Evolutionary conservation across 2,888 invertebrate genomes (phyloP).

Genomic region (Drosophila borealis): DNA sequence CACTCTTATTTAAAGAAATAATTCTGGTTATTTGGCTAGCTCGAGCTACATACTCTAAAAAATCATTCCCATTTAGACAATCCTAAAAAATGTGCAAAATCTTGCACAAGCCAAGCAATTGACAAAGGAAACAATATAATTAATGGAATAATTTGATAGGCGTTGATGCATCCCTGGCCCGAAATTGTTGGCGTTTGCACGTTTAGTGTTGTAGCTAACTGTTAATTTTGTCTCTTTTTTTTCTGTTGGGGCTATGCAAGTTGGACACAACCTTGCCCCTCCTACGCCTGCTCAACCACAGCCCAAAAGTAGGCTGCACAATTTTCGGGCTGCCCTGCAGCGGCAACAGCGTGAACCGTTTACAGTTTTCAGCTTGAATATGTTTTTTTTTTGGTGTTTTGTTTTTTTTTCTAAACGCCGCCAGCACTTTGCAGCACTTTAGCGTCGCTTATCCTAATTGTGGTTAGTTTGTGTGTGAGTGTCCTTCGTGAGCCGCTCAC

Average conservation of each 20-base stretch:
- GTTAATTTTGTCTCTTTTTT: slow-evolving; percentile 61
- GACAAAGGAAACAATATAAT: slow-evolving; percentile 2
- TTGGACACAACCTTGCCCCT: slow-evolving; percentile 1
- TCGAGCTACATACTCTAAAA: too few species aligned
- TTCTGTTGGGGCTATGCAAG: slow-evolving; percentile 41
- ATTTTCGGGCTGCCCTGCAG: slow-evolving; percentile 57
- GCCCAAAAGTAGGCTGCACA: slow-evolving; percentile 57
- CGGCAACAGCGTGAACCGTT: slow-evolving; percentile 33
- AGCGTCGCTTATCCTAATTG: slow-evolving; percentile 75
- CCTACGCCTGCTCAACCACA: slow-evolving; percentile 4
- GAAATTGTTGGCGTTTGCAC: slow-evolving; percentile 51
- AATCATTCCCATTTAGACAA: too few species aligned
- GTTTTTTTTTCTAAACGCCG: slow-evolving; percentile 49
- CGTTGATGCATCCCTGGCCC: slow-evolving; percentile 26
- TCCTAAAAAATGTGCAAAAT: too few species aligned
- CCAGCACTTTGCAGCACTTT: slow-evolving; percentile 66
- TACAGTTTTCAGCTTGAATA: slow-evolving; percentile 49
- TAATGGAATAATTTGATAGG: slow-evolving; percentile 4
- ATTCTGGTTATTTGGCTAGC: too few species aligned
- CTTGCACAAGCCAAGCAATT: neutral
- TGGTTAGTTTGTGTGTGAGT: slow-evolving; percentile 65
- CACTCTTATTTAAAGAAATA: too few species aligned
- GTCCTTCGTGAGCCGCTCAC: slow-evolving; percentile 61
- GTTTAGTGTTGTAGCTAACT: slow-evolving; percentile 59
- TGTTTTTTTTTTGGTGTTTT: slow-evolving; percentile 18